Percentiles rank a stretch among this genome's conserved stretches.
Evolutionary conservation across 1,140 invertebrate species (phyloP).

Genomic region (Alviniconcha marisindica): DNA sequence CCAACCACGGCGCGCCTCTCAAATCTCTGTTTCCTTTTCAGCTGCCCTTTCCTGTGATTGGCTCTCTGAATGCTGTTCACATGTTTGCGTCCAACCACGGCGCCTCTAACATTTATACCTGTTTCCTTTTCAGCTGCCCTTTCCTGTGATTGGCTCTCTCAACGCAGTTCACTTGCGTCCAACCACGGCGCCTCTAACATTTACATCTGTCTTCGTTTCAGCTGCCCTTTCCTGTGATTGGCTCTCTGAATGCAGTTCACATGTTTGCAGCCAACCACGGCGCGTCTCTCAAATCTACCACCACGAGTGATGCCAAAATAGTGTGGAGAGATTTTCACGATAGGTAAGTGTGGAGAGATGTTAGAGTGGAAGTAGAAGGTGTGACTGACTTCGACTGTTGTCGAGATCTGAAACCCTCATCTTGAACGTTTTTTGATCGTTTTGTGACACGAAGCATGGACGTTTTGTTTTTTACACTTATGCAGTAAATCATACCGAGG

Average conservation of each 20-base stretch:
- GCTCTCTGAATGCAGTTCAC: constrained; percentile 89
- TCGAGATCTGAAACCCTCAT: too few relatives aligned
- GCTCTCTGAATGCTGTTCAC: constrained; percentile 89
- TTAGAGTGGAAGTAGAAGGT: too few relatives aligned
- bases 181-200: constrained; percentile 82
- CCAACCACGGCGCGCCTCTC: constrained; percentile 82
- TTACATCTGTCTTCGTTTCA: neutral
- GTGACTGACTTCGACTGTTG: too few relatives aligned
- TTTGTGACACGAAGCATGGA: too few relatives aligned
- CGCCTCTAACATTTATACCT: neutral
- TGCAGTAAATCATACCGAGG: too few relatives aligned
- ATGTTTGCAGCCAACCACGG: constrained; percentile 87
- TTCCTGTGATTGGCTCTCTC: constrained; percentile 86
- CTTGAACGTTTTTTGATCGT: too few relatives aligned
- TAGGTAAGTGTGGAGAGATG: constrained; percentile 72
- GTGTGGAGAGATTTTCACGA: constrained; percentile 87
- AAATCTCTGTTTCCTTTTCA: neutral
- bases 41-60: constrained; percentile 86
- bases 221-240: constrained; percentile 86
- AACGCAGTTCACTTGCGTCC: constrained; percentile 89
- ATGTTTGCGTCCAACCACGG: constrained; percentile 87
- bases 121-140: constrained; percentile 78
- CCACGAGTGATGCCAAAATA: constrained; percentile 83
- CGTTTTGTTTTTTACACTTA: too few relatives aligned
- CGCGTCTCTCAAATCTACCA: constrained; percentile 81